phyloP scores from a whole-genome alignment of 2,888 invertebrate genomes.

The Cyaniris semiargus region DNA sequence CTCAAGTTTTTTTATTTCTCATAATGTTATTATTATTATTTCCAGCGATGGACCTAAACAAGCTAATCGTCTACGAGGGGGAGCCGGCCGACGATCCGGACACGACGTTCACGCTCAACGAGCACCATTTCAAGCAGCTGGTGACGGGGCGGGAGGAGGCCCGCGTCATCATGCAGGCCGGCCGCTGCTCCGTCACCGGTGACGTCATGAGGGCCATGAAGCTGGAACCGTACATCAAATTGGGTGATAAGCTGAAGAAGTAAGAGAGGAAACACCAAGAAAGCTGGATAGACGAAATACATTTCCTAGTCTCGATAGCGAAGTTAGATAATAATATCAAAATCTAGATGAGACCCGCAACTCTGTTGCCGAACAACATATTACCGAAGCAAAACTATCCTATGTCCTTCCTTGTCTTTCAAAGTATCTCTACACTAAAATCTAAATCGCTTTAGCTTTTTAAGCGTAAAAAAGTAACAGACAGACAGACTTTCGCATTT shows the following conservation, averaged over 20 bases:
- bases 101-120: conserved; percentile 71
- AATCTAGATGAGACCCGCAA: too few relatives aligned
- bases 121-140: conserved; percentile 68
- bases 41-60: conserved; percentile 72
- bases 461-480: too few relatives aligned
- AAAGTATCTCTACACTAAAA: too few relatives aligned
- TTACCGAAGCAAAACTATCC: too few relatives aligned
- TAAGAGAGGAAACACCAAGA: not conserved
- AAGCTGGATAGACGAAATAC: not conserved
- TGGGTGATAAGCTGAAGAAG: conserved; percentile 47
- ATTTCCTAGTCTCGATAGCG: too few relatives aligned
- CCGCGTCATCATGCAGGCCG: conserved; percentile 69
- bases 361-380: too few relatives aligned
- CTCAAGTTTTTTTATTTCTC: too few relatives aligned
- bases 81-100: conserved; percentile 72
- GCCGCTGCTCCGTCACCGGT: conserved; percentile 74
- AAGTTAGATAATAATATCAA: too few relatives aligned
- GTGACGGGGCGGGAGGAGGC: conserved; percentile 68
- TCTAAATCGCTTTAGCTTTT: too few relatives aligned
- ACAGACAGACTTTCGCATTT: too few relatives aligned
- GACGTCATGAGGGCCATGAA: conserved; percentile 78
- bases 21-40: not conserved
- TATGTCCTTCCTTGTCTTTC: too few relatives aligned
- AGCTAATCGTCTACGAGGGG: conserved; percentile 67
- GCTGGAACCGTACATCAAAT: conserved; percentile 71